Base-by-base conservation (phyloP, 2,888 invertebrate genomes). In the Cantharis lateralis region DNA sequence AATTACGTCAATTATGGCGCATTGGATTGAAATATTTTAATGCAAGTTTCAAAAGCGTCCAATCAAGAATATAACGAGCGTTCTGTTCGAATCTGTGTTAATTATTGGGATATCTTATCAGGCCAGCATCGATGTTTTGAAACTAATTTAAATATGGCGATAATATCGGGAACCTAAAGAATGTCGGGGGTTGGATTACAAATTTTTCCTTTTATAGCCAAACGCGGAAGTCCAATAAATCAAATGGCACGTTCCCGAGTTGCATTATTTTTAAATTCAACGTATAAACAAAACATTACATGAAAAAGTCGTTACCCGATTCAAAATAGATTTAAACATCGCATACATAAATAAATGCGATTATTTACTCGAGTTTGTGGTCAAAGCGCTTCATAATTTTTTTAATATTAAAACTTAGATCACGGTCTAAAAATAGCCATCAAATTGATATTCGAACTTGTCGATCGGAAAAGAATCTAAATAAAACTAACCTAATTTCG, bases 401-500 rank as follows among this genome's bases (percentile, higher is more conserved):
- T 48, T n/a, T 7, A 7, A 48, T 48, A 48, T 48, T 5, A n/a
- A n/a, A 48, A n/a, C n/a, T 48, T 5, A 48, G 48, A 48, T 48
- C 48, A 48, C 2, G n/a, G 5, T 48, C 48, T 48, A 48, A 48
- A 48, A 48, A 48, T 48, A 48, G 2, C 48, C n/a, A 24, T 24
- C 24, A 48, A 48, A 48, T 48, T n/a, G 48, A 48, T 48, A 48
- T n/a, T 48, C n/a, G 48, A 48, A 48, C n/a, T 48, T 48, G 48
- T 48, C 48, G n/a, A 48, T 48, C 9, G 48, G n/a, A 48, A 48
- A 48, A 48, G n/a, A 48, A 48, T 48, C 48, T 66, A 66, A 66
- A 24, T 72, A 20, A 24, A 15, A 78, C 79, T 77, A 48, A 79
- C 79, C 79, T 72, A 77, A 64, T 72, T 74, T 71, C n/a, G 79